phyloP scores from a whole-genome alignment of 2,888 invertebrate species.

The Synergus umbraculus region DNA sequence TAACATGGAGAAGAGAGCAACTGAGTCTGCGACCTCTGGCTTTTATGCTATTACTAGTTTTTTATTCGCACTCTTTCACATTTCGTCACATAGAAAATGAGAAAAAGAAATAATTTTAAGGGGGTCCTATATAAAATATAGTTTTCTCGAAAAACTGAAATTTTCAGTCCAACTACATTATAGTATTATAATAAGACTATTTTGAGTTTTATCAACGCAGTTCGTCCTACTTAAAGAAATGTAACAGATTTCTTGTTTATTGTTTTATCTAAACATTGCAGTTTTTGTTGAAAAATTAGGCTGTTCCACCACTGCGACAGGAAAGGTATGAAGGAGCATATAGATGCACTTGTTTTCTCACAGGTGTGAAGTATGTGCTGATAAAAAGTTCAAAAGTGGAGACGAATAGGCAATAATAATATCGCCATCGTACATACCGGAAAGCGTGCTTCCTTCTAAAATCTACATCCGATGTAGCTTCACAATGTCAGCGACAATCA shows the following conservation, averaged over 20 bases:
- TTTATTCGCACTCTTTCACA: not conserved
- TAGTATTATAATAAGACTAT: too few species aligned
- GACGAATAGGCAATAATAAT: slow-evolving; percentile 52
- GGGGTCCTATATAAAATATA: too few species aligned
- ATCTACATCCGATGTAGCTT: not conserved
- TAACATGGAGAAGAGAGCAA: not conserved
- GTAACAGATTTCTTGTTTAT: not conserved
- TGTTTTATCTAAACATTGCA: not conserved
- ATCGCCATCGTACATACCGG: not conserved
- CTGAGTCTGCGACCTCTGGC: not conserved
- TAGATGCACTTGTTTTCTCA: slow-evolving; percentile 13
- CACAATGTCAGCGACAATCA: slow-evolving; percentile 37
- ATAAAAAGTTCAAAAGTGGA: not conserved
- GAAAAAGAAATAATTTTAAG: too few species aligned
- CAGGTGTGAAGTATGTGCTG: slow-evolving; percentile 35
- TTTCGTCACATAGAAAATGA: not conserved
- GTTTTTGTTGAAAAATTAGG: slow-evolving; percentile 12
- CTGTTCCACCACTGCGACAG: not conserved
- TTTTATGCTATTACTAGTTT: not conserved
- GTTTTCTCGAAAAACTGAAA: too few species aligned
- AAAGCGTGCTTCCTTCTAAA: not conserved
- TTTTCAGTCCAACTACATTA: too few species aligned
- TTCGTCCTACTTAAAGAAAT: not conserved
- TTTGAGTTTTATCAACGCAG: not conserved
- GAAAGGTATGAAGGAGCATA: slow-evolving; percentile 9